Evolutionary conservation across 1,140 invertebrate genomes (phyloP).

Genomic region (Cydia pomonella): DNA sequence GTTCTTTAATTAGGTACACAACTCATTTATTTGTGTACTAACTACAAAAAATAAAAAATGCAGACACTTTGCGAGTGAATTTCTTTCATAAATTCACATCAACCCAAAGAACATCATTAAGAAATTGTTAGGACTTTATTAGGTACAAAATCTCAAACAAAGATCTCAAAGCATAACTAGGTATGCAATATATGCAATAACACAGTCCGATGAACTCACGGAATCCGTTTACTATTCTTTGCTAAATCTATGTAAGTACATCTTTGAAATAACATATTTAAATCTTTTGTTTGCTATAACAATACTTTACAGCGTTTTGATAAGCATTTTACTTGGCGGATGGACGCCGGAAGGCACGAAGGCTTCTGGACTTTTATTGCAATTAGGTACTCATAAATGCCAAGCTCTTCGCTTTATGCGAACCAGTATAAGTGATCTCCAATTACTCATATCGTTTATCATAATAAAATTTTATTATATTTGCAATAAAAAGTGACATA

Average conservation of each 20-base stretch:
- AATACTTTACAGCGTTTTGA: constrained; percentile 38
- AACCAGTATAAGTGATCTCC: not conserved
- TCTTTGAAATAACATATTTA: constrained; percentile 30
- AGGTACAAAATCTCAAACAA: not conserved
- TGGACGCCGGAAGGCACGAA: constrained; percentile 43
- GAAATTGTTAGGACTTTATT: too few relatives aligned
- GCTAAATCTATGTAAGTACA: constrained; percentile 19
- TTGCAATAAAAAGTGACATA: too few relatives aligned
- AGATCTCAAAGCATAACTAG: not conserved
- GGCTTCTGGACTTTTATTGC: constrained; percentile 37
- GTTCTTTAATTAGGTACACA: too few relatives aligned
- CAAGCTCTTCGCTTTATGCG: not conserved
- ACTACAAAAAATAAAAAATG: too few relatives aligned
- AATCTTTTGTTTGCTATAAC: constrained; percentile 43
- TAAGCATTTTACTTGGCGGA: constrained; percentile 43
- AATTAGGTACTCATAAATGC: constrained; percentile 32
- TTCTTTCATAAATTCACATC: too few relatives aligned
- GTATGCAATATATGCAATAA: constrained; percentile 1
- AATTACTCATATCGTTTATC: too few relatives aligned
- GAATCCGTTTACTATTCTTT: not conserved
- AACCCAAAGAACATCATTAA: too few relatives aligned
- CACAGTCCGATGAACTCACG: not conserved
- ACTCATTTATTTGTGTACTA: too few relatives aligned
- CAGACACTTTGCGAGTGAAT: too few relatives aligned
- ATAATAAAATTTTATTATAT: too few relatives aligned